Percentiles rank a stretch among this genome's conserved stretches.
phyloP scores from a whole-genome alignment of 1,140 invertebrate species.

The Tenebrio molitor region DNA sequence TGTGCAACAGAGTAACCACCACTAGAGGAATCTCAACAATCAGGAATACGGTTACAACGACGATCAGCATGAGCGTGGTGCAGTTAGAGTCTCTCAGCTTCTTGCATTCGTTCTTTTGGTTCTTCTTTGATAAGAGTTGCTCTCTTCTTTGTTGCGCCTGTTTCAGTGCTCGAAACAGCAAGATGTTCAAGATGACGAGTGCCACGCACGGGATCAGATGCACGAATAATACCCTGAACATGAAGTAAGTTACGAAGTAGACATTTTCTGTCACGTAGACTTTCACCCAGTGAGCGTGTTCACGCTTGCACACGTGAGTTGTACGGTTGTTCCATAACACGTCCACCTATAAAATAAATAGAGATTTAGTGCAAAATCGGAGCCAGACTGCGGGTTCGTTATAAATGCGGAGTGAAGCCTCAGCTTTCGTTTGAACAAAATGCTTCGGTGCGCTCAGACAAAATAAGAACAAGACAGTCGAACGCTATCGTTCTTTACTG shows the following conservation, averaged over 20 bases:
- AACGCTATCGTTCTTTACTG: too few relatives aligned
- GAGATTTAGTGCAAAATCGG: constrained; percentile 10
- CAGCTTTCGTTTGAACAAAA: too few relatives aligned
- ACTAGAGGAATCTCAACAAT: constrained; percentile 93
- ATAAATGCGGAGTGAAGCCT: not conserved
- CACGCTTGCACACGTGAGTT: constrained; percentile 72
- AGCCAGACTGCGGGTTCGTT: not conserved
- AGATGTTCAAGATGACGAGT: constrained; percentile 89
- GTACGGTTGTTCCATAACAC: constrained; percentile 73
- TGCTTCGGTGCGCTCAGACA: too few relatives aligned
- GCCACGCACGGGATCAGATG: constrained; percentile 91
- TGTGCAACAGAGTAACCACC: constrained; percentile 87
- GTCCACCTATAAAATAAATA: constrained; percentile 60
- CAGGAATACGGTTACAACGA: constrained; percentile 92
- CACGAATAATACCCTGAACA: constrained; percentile 91
- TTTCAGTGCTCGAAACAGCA: constrained; percentile 88
- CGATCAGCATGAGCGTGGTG: constrained; percentile 95
- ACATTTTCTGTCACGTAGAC: constrained; percentile 74
- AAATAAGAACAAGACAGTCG: too few relatives aligned
- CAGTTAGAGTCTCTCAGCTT: constrained; percentile 89
- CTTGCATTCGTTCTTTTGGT: constrained; percentile 86
- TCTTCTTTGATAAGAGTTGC: constrained; percentile 81
- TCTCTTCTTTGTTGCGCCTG: constrained; percentile 85
- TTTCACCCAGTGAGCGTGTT: constrained; percentile 76
- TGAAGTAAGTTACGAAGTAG: constrained; percentile 86